Evolutionary conservation across 2,797 vertebrate species (phyloP).

Genomic region (Saxicola maurus): DNA sequence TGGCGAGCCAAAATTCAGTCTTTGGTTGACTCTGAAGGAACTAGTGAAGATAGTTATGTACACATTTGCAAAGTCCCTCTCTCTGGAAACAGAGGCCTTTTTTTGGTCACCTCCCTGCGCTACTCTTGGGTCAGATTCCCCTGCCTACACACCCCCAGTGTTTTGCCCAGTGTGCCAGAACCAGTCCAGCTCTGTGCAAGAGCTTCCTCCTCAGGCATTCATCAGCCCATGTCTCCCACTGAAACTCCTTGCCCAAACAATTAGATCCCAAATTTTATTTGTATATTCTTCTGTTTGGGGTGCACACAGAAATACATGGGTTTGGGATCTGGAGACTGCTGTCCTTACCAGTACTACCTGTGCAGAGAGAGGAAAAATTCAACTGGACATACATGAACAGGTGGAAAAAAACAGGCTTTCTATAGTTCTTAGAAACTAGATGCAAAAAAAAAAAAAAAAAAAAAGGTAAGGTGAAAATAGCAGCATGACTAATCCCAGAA

Average conservation of each 20-base stretch:
- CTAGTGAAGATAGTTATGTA: not conserved
- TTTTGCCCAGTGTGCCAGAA: not conserved
- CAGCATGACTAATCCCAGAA: not conserved
- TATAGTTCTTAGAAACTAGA: not conserved
- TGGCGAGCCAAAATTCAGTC: not conserved
- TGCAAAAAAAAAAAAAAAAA: too few relatives aligned
- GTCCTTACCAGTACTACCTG: not conserved
- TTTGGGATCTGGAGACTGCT: not conserved
- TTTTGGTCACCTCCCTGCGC: not conserved
- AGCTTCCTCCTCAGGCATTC: not conserved
- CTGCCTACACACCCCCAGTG: accelerated
- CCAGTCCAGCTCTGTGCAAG: not conserved
- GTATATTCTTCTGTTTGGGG: not conserved
- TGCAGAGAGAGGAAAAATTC: not conserved
- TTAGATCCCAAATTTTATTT: not conserved
- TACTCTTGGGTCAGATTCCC: not conserved
- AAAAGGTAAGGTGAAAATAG: not conserved
- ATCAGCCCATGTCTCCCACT: not conserved
- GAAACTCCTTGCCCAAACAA: not conserved
- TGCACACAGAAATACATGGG: not conserved
- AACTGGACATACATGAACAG: not conserved
- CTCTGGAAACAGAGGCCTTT: not conserved
- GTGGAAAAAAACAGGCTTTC: not conserved
- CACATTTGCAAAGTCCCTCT: not conserved
- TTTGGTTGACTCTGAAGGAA: not conserved